A percentile compares a stretch with the other conserved stretches of the same genome.
These are phyloP conservation scores for Drosophila lacertosa DNA, from an alignment of 1,140 invertebrate species.

Conservation along the genomic window DNA sequence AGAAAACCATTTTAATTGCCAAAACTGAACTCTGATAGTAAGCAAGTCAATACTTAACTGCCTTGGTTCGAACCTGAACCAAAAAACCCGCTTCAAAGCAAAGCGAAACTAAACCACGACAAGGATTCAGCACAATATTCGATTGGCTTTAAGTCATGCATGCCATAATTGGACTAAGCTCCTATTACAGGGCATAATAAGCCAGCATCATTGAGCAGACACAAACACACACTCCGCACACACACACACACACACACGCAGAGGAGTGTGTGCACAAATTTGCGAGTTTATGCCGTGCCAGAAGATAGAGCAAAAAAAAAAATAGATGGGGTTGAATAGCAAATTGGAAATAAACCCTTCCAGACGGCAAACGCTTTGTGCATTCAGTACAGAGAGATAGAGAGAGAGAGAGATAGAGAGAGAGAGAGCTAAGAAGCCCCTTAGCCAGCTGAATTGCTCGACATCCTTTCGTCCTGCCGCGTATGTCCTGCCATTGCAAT, in stretches of 20 bases:
- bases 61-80: no score
- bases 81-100: no score
- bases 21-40: no score
- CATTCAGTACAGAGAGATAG: constrained; percentile 13
- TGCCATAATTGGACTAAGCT: background rate
- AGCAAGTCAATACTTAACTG: no score
- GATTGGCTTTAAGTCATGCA: background rate
- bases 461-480: background rate
- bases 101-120: background rate
- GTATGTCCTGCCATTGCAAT: constrained; percentile 30
- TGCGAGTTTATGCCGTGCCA: constrained; percentile 1
- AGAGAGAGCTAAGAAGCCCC: constrained; percentile 23
- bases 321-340: constrained; percentile 19
- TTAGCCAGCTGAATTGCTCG: background rate
- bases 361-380: constrained; percentile 34
- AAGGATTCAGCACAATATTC: no score
- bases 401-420: constrained; percentile 29
- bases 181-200: constrained; percentile 8
- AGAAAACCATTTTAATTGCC: no score
- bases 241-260: constrained; percentile 1
- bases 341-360: constrained; percentile 53
- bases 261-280: constrained; percentile 12
- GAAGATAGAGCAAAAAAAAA: constrained; percentile 18
- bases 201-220: background rate
- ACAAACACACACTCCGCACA: constrained; percentile 6